Percentiles rank a stretch among this genome's conserved stretches.
Conservation (phyloP, 2,888 invertebrate genomes). For the Nymphalis urticae region DNA sequence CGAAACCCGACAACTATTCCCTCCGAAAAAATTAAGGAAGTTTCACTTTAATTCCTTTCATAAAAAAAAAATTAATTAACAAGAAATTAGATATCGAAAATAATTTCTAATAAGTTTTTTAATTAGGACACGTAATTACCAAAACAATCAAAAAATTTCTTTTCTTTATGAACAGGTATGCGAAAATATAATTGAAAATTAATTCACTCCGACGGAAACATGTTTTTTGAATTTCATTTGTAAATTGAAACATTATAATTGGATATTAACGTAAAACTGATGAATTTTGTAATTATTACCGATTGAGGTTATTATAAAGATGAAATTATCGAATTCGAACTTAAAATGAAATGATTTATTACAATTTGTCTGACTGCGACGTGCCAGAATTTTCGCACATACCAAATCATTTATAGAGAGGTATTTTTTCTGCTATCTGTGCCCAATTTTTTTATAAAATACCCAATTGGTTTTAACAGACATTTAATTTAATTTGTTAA, state of each 20-base stretch:
- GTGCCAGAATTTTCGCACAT: not conserved
- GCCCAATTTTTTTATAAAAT: too few species aligned
- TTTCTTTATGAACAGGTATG: not conserved
- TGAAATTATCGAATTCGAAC: constrained; percentile 8
- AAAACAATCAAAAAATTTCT: not conserved
- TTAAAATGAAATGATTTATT: constrained; percentile 3
- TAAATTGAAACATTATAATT: constrained; percentile 29
- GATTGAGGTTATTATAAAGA: constrained; percentile 28
- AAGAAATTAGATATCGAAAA: too few species aligned
- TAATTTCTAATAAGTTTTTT: not conserved
- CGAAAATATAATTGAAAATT: constrained; percentile 10
- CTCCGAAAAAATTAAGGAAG: too few species aligned
- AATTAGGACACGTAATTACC: not conserved
- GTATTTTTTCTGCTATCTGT: too few species aligned
- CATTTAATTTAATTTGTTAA: too few species aligned
- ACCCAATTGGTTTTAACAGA: too few species aligned
- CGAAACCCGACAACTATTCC: too few species aligned
- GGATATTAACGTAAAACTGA: constrained; percentile 28
- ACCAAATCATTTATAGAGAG: too few species aligned
- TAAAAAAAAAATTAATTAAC: too few species aligned
- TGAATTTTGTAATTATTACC: constrained; percentile 35
- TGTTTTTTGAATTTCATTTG: constrained; percentile 13
- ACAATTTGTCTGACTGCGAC: not conserved
- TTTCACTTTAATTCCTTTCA: too few species aligned
- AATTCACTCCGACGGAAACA: not conserved